Base-by-base conservation (phyloP, 2,888 invertebrate species). In the Griposia aprilina region DNA sequence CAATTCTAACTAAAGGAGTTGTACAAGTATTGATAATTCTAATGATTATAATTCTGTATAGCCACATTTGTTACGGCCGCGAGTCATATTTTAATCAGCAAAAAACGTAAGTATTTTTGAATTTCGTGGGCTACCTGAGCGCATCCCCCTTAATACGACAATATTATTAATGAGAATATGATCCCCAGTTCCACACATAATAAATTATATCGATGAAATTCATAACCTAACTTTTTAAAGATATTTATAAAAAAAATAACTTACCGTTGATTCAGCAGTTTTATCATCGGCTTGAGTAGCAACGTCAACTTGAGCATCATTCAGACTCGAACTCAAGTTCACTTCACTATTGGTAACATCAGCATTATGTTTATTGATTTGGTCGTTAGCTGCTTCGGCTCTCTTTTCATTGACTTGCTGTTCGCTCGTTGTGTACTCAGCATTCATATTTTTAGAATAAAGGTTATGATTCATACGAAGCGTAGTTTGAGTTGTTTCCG, bases 231-330 rank as follows among this genome's bases (percentile, higher is more conserved):
- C 11, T 10, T 1, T 26, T 23, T 0, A 15, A 26, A n/a, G 17
- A 74, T 45, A n/a, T 26, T 17, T 48, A 15, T 13, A 36, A 1
- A 4, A 52, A 23, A 17, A 52, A 77, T 36, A 2, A 36, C 82
- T 81, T 41, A 81, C 81, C 77, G 0, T 66, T 67, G 50, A 15
- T 41, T 41, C 13, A 30, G 17, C 0, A 48, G 17, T 59, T 17
- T 20, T 59, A 10, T 17, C 8, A 30, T 15, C 5, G 10, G 1
- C 4, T 60, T 80, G 52, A 52, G 50, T 30, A 41, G 10, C 17
- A 36, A 60, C 41, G 30, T 11, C 15, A 57, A 8, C 41, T 63
- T 72, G 41, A 41, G 2, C 17, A 30, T 48, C 17, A 11, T 36
- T 36, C 23, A 23, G 36, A 10, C n/a, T 3, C 4, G 20, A 30